Percentiles rank a stretch among this genome's conserved stretches.
phyloP scores from a whole-genome alignment of 1,140 invertebrate species.

The Bombyx mandarina region DNA sequence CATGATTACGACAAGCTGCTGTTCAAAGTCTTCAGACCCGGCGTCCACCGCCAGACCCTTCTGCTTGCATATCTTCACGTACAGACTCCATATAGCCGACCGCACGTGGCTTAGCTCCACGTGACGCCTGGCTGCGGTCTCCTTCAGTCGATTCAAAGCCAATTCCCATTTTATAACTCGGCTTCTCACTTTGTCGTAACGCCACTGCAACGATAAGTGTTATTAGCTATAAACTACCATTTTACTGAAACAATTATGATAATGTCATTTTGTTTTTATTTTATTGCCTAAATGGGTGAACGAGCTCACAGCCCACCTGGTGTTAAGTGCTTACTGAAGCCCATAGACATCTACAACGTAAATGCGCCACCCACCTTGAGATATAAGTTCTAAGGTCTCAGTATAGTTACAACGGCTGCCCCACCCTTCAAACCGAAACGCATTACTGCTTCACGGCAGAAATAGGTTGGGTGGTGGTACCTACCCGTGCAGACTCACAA shows the following conservation, averaged over 20 bases:
- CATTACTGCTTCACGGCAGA: no score
- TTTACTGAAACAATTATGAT: no score
- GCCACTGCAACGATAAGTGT: slow-evolving; percentile 32
- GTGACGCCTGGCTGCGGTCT: slow-evolving; percentile 50
- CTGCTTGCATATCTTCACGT: slow-evolving; percentile 60
- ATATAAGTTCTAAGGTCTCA: no score
- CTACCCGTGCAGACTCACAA: no score
- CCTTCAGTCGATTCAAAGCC: slow-evolving; percentile 55
- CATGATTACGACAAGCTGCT: slow-evolving; percentile 63
- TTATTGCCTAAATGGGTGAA: background rate
- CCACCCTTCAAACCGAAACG: no score
- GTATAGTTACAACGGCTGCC: no score
- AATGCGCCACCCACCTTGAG: no score
- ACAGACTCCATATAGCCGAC: slow-evolving; percentile 55
- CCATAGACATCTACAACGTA: no score
- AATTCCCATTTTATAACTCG: slow-evolving; percentile 64
- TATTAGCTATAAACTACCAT: no score
- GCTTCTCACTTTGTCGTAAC: slow-evolving; percentile 54
- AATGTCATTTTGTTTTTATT: background rate
- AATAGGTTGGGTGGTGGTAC: no score
- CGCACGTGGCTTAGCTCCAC: slow-evolving; percentile 58
- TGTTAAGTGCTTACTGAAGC: no score
- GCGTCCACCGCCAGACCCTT: slow-evolving; percentile 46
- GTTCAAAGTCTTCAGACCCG: slow-evolving; percentile 44
- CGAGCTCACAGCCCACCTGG: no score